Conservation (phyloP, 2,797 vertebrate species). For the Muscicapa comitata region DNA sequence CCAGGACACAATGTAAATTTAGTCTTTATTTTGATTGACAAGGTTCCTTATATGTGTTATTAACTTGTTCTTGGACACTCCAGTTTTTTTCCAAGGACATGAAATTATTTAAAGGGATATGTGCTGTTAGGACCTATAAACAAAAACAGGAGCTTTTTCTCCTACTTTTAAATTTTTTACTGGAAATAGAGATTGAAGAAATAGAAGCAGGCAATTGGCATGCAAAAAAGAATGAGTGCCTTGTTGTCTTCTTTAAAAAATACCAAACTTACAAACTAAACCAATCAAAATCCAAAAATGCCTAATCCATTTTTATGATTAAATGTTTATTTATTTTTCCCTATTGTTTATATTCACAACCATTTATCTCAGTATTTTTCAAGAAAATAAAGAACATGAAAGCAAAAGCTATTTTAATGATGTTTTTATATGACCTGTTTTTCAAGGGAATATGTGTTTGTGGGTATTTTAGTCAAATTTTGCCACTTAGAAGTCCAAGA, state of each 20-base stretch:
- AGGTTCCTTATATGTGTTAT: neutral
- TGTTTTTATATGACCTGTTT: neutral
- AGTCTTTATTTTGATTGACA: neutral
- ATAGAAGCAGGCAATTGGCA: neutral
- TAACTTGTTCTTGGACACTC: neutral
- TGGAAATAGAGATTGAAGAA: neutral
- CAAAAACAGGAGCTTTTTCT: neutral
- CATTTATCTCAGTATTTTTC: neutral
- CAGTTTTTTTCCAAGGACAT: neutral
- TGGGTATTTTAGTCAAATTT: neutral
- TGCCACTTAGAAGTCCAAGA: neutral
- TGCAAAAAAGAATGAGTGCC: neutral
- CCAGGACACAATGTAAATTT: neutral
- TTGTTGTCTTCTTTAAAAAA: neutral
- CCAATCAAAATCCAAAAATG: neutral
- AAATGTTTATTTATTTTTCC: neutral
- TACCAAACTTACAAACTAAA: neutral
- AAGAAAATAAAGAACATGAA: neutral
- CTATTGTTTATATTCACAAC: neutral
- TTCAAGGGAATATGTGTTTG: neutral
- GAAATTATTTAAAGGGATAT: neutral
- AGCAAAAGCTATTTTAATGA: neutral
- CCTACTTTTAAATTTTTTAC: neutral
- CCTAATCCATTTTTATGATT: neutral
- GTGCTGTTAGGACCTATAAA: neutral